Conservation (phyloP, 2,113 vertebrate species). For the Mormoops blainvillei region DNA sequence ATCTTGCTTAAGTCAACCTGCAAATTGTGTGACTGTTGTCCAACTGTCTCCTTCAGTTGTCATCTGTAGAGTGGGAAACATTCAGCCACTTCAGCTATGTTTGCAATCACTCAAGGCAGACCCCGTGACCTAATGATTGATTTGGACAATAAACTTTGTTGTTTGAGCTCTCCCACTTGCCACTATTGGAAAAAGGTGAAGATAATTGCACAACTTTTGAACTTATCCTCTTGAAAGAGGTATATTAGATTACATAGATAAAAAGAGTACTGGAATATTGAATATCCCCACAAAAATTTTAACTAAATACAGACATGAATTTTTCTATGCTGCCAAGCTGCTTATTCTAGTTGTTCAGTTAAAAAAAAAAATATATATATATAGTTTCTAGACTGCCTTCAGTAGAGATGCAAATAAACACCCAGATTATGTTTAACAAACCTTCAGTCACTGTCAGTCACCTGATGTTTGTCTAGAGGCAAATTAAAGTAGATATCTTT, state of each 20-base stretch:
- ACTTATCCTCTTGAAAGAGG: background rate
- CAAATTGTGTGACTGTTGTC: background rate
- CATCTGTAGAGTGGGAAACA: background rate
- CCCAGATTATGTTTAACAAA: background rate
- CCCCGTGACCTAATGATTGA: background rate
- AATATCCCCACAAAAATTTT: background rate
- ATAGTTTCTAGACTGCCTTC: background rate
- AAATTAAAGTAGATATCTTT: background rate
- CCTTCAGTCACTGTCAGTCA: background rate
- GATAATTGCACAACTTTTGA: background rate
- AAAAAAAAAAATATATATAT: background rate
- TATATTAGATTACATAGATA: background rate
- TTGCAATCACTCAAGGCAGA: background rate
- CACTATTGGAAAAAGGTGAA: background rate
- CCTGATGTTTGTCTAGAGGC: background rate
- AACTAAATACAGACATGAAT: background rate
- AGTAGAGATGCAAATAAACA: background rate
- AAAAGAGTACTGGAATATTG: background rate
- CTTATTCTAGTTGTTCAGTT: background rate
- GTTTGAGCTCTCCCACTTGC: background rate
- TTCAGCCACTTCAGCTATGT: background rate
- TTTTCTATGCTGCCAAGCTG: background rate
- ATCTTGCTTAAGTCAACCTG: background rate
- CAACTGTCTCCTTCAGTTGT: background rate
- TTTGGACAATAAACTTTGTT: background rate